Evolutionary conservation across 2,113 vertebrate genomes (phyloP).

Genomic region (Eulacestoma nigropectus): DNA sequence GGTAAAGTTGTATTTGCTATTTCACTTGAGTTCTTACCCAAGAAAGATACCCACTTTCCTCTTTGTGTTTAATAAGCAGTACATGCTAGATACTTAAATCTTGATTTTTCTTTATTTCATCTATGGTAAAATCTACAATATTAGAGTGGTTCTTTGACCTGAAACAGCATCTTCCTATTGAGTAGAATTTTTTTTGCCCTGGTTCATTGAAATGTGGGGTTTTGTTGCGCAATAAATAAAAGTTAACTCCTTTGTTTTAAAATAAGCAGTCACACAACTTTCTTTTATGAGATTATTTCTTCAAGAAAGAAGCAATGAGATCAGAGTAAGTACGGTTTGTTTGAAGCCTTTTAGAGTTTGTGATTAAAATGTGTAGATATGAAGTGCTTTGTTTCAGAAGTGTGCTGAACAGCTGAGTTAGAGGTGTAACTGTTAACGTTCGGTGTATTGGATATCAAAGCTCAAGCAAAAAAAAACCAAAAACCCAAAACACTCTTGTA

Average conservation of each 20-base stretch:
- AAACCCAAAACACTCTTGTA: neutral
- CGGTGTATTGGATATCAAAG: neutral
- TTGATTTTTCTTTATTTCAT: neutral
- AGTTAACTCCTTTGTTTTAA: neutral
- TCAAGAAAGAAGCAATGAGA: neutral
- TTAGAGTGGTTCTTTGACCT: neutral
- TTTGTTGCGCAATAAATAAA: neutral
- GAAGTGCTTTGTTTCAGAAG: neutral
- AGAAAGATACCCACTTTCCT: neutral
- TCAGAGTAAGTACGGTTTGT: neutral
- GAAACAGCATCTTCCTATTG: neutral
- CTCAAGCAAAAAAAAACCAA: neutral
- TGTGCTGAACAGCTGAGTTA: neutral
- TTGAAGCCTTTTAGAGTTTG: neutral
- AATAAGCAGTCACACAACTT: neutral
- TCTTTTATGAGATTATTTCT: neutral
- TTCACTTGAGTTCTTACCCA: neutral
- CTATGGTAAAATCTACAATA: neutral
- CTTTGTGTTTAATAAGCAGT: neutral
- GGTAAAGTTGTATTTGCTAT: constrained; percentile 71
- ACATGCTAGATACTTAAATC: neutral
- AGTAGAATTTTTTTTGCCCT: neutral
- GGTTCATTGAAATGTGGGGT: neutral
- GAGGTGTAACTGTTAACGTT: neutral
- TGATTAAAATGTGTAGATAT: neutral